These are phyloP conservation scores for Oncorhynchus nerka DNA, from an alignment of 2,113 vertebrate genomes.

Conservation along the genomic window DNA sequence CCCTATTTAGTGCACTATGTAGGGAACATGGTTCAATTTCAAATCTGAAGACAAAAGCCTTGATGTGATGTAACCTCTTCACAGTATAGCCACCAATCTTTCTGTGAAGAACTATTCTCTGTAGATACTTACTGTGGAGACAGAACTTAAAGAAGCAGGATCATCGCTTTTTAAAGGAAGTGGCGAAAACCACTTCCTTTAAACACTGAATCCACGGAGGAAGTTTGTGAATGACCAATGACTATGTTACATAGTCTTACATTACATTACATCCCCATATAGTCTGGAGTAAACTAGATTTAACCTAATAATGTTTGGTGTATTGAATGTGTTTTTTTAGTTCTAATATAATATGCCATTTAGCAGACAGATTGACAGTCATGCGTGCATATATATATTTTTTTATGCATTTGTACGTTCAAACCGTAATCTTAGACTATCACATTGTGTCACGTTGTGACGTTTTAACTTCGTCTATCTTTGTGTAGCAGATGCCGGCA, in stretches of 20 bases:
- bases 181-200: too few species aligned
- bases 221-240: too few species aligned
- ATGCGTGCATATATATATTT: not conserved
- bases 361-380: not conserved
- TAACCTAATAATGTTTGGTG: not conserved
- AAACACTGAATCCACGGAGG: too few species aligned
- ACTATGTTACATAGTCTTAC: not conserved
- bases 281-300: not conserved
- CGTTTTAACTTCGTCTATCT: not conserved
- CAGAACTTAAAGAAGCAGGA: too few species aligned
- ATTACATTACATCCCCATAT: not conserved
- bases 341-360: not conserved
- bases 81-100: not conserved
- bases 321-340: not conserved
- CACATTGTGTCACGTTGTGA: not conserved
- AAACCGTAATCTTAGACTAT: not conserved
- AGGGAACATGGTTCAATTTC: too few species aligned
- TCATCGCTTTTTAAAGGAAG: too few species aligned
- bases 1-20: too few species aligned
- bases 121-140: not conserved
- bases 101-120: not conserved
- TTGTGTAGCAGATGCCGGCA: not conserved
- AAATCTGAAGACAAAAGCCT: too few species aligned
- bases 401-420: too few species aligned
- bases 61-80: not conserved